A percentile compares a stretch with the other conserved stretches of the same genome.
Evolutionary conservation across 2,888 invertebrate genomes (phyloP).

Genomic region (Bembecia ichneumoniformis): DNA sequence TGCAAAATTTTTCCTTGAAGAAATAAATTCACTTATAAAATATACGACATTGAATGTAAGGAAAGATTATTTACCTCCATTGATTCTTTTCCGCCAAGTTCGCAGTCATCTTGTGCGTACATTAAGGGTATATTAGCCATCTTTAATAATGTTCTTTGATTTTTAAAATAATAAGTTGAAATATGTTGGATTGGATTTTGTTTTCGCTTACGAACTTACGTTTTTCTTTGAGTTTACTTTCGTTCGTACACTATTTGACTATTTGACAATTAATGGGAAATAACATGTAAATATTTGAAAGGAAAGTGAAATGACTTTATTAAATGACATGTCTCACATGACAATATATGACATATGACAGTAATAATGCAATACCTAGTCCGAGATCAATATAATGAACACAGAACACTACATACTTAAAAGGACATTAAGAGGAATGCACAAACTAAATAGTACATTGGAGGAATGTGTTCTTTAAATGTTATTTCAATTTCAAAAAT

Average conservation of each 20-base stretch:
- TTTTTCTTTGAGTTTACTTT: background rate
- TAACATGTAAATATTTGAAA: background rate
- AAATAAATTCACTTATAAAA: background rate
- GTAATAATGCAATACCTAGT: too few relatives aligned
- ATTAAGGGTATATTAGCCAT: constrained; percentile 74
- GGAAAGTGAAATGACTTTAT: too few relatives aligned
- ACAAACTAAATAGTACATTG: too few relatives aligned
- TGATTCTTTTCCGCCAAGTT: constrained; percentile 76
- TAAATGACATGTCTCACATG: too few relatives aligned
- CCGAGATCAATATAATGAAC: too few relatives aligned
- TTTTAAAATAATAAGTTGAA: too few relatives aligned
- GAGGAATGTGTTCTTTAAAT: too few relatives aligned
- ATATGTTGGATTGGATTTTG: background rate
- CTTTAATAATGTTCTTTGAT: constrained; percentile 8
- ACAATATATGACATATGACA: too few relatives aligned
- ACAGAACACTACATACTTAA: too few relatives aligned
- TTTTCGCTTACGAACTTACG: background rate
- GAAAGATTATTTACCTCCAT: constrained; percentile 40
- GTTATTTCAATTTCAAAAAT: too few relatives aligned
- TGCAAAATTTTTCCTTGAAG: background rate
- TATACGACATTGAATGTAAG: background rate
- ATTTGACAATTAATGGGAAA: background rate
- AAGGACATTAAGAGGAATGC: too few relatives aligned
- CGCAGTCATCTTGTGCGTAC: constrained; percentile 76
- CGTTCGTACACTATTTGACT: too few relatives aligned